Evolutionary conservation across 2,113 vertebrate species (phyloP), one percentile per base, ranked within the genome.

Genomic region (Buteo buteo): DNA sequence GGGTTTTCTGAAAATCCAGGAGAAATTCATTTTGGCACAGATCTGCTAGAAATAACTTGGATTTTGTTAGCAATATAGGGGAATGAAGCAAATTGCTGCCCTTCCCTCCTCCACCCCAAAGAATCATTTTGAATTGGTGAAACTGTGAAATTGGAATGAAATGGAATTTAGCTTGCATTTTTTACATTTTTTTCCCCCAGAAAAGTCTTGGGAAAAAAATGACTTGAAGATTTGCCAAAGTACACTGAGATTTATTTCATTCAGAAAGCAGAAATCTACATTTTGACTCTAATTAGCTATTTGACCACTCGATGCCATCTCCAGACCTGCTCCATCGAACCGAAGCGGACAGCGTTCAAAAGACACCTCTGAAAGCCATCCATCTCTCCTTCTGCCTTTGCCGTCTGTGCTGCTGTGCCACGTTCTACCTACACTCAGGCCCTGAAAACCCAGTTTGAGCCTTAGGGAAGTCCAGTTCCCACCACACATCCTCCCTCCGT

Each of bases 321-420:
- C 36, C 49, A 77, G 50, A 21, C 14, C 47, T n/a, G 7, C 40
- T 70, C 31, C 54, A 20, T 47, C 20, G 21, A 62, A 36, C n/a
- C 2, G 0, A 44, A 66, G 44, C 2, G 1, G 52, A 7, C 3
- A 1, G 8, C 6, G 0, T 40, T 52, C 28, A 3, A 20, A 17
- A 82, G 20, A 29, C 34, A 24, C 6, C 45, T 18, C 49, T 3
- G 0, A 50, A 44, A 17, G 28, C n/a, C 36, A 21, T 15, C 52
- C 16, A 7, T 24, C 65, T 34, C 26, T 24, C 45, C 42, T 85
- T 59, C 74, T 82, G 50, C 71, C 44, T 70, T 76, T 45, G 34
- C 57, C 3, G 1, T 36, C 49, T 64, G 42, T 3, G 2, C 22
- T 7, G 1, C 40, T 26, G 16, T 25, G 16, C 38, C 10, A 0